A percentile compares a stretch with the other conserved stretches of the same genome.
These are phyloP conservation scores for Sylvia atricapilla DNA, from an alignment of 2,113 vertebrate species.

Conservation along the genomic window DNA sequence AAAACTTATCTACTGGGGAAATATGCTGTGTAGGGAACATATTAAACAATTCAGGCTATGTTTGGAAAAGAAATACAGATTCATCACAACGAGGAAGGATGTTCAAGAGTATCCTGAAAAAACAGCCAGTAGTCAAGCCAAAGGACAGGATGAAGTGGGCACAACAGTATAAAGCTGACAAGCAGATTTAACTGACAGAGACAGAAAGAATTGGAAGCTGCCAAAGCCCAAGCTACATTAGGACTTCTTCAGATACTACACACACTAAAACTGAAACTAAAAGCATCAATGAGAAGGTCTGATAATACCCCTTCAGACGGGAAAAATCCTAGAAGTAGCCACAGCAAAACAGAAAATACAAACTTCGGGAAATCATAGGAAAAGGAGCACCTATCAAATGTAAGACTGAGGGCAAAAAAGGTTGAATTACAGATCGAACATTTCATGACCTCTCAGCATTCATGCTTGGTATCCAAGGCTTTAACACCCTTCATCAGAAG, in stretches of 20 bases:
- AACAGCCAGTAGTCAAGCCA: slow-evolving; percentile 6
- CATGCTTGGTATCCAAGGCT: background rate
- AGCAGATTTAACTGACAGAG: slow-evolving; percentile 46
- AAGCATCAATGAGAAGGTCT: background rate
- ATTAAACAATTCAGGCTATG: slow-evolving; percentile 21
- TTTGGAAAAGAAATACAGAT: slow-evolving; percentile 56
- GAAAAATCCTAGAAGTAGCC: background rate
- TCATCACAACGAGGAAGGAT: slow-evolving; percentile 42
- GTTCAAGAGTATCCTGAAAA: slow-evolving; percentile 54
- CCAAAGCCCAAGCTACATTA: slow-evolving; percentile 9
- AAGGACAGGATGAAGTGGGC: slow-evolving; percentile 56
- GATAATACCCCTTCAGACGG: background rate
- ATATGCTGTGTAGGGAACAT: background rate
- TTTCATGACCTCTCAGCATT: background rate
- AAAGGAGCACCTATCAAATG: background rate
- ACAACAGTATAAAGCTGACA: slow-evolving; percentile 40
- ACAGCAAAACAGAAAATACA: background rate
- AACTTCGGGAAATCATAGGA: background rate
- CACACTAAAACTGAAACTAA: background rate
- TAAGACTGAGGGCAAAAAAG: background rate
- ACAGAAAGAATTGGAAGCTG: slow-evolving; percentile 31
- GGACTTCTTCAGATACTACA: slow-evolving; percentile 6
- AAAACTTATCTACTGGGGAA: background rate
- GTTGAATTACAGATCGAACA: background rate
- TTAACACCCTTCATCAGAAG: background rate